A percentile compares a stretch with the other conserved stretches of the same genome.
Evolutionary conservation across 1,140 invertebrate genomes (phyloP).

Genomic region (Reticulitermes speratus): DNA sequence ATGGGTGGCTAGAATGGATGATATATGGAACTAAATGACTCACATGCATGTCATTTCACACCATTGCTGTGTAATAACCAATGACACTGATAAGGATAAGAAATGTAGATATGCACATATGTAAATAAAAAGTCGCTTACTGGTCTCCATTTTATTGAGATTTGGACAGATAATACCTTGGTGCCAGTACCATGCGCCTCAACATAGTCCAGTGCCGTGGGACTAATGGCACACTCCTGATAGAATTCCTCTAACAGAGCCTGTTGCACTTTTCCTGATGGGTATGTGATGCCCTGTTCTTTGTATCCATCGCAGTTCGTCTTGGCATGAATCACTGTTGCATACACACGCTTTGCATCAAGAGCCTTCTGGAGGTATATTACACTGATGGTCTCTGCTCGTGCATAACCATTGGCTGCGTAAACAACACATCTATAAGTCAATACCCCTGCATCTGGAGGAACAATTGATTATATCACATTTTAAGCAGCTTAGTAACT

Average conservation of each 20-base stretch:
- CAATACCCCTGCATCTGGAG: too few species aligned
- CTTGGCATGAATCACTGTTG: constrained; percentile 63
- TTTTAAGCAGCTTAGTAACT: too few species aligned
- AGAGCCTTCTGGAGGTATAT: constrained; percentile 77
- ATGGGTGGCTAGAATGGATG: too few species aligned
- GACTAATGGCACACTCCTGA: constrained; percentile 74
- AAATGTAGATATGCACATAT: too few species aligned
- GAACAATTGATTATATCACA: too few species aligned
- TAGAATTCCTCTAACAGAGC: constrained; percentile 81
- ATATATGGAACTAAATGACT: too few species aligned
- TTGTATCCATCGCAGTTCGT: constrained; percentile 89
- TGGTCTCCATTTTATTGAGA: too few species aligned
- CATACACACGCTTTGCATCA: constrained; percentile 66
- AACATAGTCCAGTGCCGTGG: constrained; percentile 78
- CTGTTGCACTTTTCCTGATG: constrained; percentile 79
- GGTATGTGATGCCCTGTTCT: constrained; percentile 87
- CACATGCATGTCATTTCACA: too few species aligned
- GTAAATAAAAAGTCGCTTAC: too few species aligned
- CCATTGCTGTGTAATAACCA: too few species aligned
- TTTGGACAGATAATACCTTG: constrained; percentile 57
- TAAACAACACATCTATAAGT: not conserved
- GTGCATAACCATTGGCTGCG: constrained; percentile 82
- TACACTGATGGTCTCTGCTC: constrained; percentile 82
- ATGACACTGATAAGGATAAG: too few species aligned
- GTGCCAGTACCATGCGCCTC: constrained; percentile 98